Evolutionary conservation across 1,140 invertebrate genomes (phyloP), one percentile per base, ranked within the genome.

Genomic region (Catajapyx aquilonaris): DNA sequence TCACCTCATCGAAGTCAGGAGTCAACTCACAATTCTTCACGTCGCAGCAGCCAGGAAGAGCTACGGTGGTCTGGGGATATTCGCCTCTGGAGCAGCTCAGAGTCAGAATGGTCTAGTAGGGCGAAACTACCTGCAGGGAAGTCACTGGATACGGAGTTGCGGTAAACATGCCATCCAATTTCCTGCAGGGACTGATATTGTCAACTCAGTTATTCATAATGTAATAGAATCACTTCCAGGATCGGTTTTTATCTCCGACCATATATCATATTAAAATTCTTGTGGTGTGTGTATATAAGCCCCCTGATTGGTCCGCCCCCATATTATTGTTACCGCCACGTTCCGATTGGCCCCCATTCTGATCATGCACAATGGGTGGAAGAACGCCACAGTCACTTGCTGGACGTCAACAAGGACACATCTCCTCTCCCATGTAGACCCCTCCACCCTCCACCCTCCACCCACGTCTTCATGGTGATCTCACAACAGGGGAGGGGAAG

Each of bases 11-110:
- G 47, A 30, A 49, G 46, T 40, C 48, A 50, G 40, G 47, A 52
- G 38, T 42, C 37, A 30, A 43, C 41, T 11, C 38, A 45, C 23
- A 40, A 45, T 41, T 44, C 41, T 32, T 54, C 53, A 33, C 41
- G 44, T 20, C 39, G 51, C 10, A 54, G 51, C 41, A 57, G 54
- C 37, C 55, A 57, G 35, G 56, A 59, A 44, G 56, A 59, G 41
- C 33, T 56, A 4, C 41, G 51, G 10, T 56, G 53, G 52, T 44
- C 41, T 33, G 39, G 42, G 20, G 51, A 52, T 10, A 34, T 41
- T 16, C 46, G 53, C 19, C 54, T 52, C 5, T 61, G 60, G 57
- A 58, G 52, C 40, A 60, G 56, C 41, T 57, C 57, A 23, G 60
- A 63, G 35, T 57, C 57, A 36, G 52, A 55, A 22, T 43, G 41